Evolutionary conservation across 2,797 vertebrate genomes (phyloP).

Genomic region (Coracias cyanogaster): DNA sequence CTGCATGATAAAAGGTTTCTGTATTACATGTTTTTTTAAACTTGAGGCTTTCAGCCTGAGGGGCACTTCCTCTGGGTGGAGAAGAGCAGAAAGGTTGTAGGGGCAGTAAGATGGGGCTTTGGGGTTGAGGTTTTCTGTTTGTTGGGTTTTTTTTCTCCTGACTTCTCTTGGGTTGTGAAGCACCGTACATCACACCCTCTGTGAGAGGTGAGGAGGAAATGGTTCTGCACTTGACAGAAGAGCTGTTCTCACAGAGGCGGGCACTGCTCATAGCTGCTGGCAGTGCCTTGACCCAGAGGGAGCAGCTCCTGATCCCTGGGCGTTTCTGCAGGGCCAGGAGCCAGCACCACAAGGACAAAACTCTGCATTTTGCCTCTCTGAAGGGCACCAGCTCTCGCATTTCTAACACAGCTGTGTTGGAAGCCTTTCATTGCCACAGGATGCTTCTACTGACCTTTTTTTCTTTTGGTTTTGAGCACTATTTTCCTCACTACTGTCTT

Average conservation of each 20-base stretch:
- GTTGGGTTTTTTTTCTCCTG: neutral
- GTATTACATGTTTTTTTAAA: neutral
- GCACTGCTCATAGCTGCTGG: fast-evolving
- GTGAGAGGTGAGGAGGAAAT: neutral
- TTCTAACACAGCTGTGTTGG: neutral
- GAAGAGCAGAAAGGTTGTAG: neutral
- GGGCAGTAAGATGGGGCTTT: neutral
- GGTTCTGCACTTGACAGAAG: neutral
- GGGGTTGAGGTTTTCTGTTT: neutral
- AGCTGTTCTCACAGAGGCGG: neutral
- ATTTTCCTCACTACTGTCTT: neutral
- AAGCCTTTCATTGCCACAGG: neutral
- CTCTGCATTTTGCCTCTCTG: neutral
- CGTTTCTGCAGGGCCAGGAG: neutral
- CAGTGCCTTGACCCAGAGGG: fast-evolving
- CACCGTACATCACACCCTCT: fast-evolving
- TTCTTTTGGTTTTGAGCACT: neutral
- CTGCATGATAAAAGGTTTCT: fast-evolving
- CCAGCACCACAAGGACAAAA: neutral
- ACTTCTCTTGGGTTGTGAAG: neutral
- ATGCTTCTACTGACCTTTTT: neutral
- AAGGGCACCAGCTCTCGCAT: neutral
- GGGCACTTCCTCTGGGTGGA: neutral
- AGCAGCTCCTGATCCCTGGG: fast-evolving
- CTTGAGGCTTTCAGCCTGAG: neutral